Evolutionary conservation across 2,113 vertebrate genomes (phyloP).

Genomic region (Balaenoptera acutorostrata): DNA sequence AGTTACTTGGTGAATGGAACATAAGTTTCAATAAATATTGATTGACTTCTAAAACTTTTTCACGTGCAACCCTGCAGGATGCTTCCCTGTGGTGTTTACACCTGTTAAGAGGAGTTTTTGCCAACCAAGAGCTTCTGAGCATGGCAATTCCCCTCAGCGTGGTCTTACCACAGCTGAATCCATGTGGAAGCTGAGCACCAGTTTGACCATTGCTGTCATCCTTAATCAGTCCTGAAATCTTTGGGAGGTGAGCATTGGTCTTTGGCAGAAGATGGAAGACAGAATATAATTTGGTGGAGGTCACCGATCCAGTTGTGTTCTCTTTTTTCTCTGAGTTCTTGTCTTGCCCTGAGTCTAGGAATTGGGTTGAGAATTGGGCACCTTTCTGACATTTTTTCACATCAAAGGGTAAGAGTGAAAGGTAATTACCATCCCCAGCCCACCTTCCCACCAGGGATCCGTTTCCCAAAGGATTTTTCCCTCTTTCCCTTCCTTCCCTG

Average conservation of each 20-base stretch:
- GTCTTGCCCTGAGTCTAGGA: background rate
- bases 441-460: background rate
- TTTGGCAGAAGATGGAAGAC: background rate
- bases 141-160: background rate
- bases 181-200: background rate
- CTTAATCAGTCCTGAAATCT: background rate
- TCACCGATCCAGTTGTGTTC: background rate
- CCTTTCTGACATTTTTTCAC: background rate
- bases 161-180: background rate
- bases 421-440: background rate
- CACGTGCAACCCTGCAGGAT: background rate
- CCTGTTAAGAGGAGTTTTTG: background rate
- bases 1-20: background rate
- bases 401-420: background rate
- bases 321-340: background rate
- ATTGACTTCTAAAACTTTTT: background rate
- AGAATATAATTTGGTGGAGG: background rate
- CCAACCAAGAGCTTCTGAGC: background rate
- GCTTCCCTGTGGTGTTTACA: background rate
- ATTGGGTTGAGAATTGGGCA: background rate
- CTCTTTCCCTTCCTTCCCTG: background rate
- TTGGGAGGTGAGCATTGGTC: background rate
- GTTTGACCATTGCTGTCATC: background rate
- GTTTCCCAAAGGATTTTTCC: background rate
- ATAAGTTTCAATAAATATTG: background rate